Percentiles rank a stretch among this genome's conserved stretches.
These are phyloP conservation scores for Cherax quadricarinatus DNA, from an alignment of 1,140 invertebrate genomes.

Conservation along the genomic window DNA sequence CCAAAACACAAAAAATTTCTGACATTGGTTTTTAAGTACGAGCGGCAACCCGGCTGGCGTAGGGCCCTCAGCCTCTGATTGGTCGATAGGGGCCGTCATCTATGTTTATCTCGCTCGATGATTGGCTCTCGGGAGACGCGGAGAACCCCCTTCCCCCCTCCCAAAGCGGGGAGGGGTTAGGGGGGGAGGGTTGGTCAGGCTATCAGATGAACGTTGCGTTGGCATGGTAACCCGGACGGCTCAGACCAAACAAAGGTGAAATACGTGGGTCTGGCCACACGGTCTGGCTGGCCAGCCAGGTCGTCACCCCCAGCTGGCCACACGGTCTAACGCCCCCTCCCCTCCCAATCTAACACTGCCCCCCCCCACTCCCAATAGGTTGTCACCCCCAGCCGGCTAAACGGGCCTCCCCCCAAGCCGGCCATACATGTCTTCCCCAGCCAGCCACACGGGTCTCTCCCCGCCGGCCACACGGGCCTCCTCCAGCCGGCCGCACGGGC, in stretches of 20 bases:
- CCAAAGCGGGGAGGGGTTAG: no score
- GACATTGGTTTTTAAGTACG: no score
- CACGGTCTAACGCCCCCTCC: no score
- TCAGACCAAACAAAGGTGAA: constrained; percentile 61
- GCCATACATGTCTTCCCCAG: no score
- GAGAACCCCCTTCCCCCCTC: not conserved
- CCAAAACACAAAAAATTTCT: not conserved
- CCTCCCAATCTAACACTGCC: not conserved
- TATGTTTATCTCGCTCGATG: constrained; percentile 66
- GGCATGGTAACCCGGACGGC: constrained; percentile 33
- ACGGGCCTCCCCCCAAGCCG: no score
- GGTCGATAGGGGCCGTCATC: constrained; percentile 58
- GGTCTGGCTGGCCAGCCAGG: not conserved
- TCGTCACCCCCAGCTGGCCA: not conserved
- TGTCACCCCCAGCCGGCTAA: not conserved
- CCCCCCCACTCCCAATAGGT: not conserved
- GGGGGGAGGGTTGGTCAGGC: constrained; percentile 38
- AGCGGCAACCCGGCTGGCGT: constrained; percentile 8
- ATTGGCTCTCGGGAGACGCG: constrained; percentile 60
- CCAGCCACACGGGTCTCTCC: no score
- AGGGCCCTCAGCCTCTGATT: constrained; percentile 31
- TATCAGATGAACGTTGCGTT: constrained; percentile 59
- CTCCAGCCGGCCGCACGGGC: no score
- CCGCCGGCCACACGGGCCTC: no score
- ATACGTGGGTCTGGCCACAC: constrained; percentile 7